A percentile compares a stretch with the other conserved stretches of the same genome.
phyloP scores from a whole-genome alignment of 37 sponge, comb jelly and placozoan species.

The Agelas oroides region DNA sequence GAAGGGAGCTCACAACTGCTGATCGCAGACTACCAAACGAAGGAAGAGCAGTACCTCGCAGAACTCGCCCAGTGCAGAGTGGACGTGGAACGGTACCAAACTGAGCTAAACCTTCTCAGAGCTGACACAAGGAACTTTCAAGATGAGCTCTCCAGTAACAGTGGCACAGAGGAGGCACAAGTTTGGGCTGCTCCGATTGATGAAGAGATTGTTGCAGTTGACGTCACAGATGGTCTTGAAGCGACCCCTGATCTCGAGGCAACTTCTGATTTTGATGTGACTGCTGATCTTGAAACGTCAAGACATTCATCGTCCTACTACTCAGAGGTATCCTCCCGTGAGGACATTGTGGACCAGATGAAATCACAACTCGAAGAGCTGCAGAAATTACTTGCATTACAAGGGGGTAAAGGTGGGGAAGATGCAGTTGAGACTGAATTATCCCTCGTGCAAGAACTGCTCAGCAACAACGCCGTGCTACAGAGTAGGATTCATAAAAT shows the following conservation, averaged over 20 bases:
- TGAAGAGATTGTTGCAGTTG: too few relatives aligned
- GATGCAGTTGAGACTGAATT: background rate
- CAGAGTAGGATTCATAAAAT: constrained; percentile 1
- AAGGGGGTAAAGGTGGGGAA: background rate
- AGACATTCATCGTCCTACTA: too few relatives aligned
- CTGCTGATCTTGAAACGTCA: too few relatives aligned
- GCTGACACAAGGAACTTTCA: too few relatives aligned
- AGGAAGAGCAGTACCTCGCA: background rate
- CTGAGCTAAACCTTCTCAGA: too few relatives aligned
- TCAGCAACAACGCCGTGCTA: background rate
- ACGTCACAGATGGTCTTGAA: too few relatives aligned
- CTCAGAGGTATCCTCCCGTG: constrained; percentile 5
- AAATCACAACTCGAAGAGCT: constrained; percentile 58
- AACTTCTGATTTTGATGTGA: too few relatives aligned
- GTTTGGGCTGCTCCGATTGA: too few relatives aligned
- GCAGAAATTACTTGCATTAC: constrained; percentile 15
- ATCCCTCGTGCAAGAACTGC: constrained; percentile 18
- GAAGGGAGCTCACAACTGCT: background rate
- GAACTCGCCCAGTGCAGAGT: constrained; percentile 5
- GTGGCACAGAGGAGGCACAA: too few relatives aligned
- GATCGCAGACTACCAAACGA: background rate
- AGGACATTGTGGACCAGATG: constrained; percentile 49
- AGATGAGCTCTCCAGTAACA: too few relatives aligned
- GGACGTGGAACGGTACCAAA: background rate
- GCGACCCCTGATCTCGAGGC: too few relatives aligned